Conservation (phyloP, 2,113 vertebrate species). For the Plecturocebus donacophilus region DNA sequence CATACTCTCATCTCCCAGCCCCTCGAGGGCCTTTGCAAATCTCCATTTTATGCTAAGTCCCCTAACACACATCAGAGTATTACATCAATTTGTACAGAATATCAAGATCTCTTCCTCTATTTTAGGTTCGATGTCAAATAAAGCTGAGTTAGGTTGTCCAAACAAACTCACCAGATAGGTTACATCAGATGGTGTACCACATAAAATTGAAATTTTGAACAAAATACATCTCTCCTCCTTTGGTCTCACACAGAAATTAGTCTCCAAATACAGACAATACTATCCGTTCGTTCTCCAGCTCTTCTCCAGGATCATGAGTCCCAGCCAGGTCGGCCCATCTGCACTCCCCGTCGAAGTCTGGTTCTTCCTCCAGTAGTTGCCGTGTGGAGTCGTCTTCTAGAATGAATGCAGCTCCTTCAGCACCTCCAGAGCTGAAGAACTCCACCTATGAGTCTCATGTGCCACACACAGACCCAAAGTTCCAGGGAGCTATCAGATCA, state of each 20-base stretch:
- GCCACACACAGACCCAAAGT: constrained; percentile 37
- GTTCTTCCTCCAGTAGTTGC: neutral
- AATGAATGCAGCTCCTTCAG: neutral
- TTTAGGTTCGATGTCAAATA: neutral
- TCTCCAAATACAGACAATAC: neutral
- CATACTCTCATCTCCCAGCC: neutral
- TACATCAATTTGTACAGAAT: neutral
- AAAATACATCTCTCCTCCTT: constrained; percentile 70
- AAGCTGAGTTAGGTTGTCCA: constrained; percentile 7
- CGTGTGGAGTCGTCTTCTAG: neutral
- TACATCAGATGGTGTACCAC: neutral
- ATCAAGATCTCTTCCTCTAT: neutral
- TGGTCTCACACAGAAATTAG: constrained; percentile 70
- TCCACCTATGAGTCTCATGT: neutral
- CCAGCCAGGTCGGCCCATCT: neutral
- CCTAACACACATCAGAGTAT: neutral
- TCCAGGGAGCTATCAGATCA: constrained; percentile 53
- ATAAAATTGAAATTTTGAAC: constrained; percentile 39
- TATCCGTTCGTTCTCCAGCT: neutral
- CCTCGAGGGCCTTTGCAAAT: neutral
- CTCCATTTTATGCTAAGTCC: neutral
- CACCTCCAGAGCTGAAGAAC: neutral
- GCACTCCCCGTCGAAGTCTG: neutral
- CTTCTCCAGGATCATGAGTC: neutral
- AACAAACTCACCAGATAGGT: constrained; percentile 42